Conservation (phyloP, 2,888 invertebrate species). For the Xanthia togata region DNA sequence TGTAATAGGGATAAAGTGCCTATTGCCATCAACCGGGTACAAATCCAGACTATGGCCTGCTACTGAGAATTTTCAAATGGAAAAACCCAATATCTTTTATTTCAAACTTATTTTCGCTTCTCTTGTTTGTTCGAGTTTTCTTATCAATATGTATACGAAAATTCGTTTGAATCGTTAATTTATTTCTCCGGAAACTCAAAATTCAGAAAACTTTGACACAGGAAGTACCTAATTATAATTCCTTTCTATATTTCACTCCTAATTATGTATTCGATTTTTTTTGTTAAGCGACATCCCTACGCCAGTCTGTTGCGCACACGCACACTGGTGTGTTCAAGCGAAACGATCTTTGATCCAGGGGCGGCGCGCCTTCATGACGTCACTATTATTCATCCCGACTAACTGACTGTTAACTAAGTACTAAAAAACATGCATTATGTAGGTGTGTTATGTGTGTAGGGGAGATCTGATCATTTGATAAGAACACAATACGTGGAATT, state of each 20-base stretch:
- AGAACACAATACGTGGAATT: constrained; percentile 43
- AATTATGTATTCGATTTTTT: constrained; percentile 42
- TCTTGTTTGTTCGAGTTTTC: neutral
- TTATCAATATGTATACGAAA: too few species aligned
- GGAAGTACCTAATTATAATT: constrained; percentile 49
- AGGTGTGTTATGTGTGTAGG: constrained; percentile 59
- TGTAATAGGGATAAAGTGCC: too few species aligned
- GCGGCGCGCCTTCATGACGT: constrained; percentile 81
- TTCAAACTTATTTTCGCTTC: neutral
- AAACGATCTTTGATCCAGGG: constrained; percentile 83
- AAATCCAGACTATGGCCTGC: too few species aligned
- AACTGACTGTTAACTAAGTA: constrained; percentile 68
- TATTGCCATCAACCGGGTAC: too few species aligned
- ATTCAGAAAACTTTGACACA: constrained; percentile 1
- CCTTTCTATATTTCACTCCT: constrained; percentile 40
- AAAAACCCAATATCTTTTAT: neutral
- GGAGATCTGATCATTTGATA: constrained; percentile 62
- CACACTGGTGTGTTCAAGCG: constrained; percentile 77
- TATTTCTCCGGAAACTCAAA: neutral
- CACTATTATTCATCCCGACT: constrained; percentile 79
- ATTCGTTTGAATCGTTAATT: neutral
- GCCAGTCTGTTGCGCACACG: constrained; percentile 67
- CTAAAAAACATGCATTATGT: constrained; percentile 66
- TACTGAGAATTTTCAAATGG: too few species aligned
- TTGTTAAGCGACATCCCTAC: constrained; percentile 71